Conservation (phyloP, 1,140 invertebrate genomes). For the Eciton burchellii region DNA sequence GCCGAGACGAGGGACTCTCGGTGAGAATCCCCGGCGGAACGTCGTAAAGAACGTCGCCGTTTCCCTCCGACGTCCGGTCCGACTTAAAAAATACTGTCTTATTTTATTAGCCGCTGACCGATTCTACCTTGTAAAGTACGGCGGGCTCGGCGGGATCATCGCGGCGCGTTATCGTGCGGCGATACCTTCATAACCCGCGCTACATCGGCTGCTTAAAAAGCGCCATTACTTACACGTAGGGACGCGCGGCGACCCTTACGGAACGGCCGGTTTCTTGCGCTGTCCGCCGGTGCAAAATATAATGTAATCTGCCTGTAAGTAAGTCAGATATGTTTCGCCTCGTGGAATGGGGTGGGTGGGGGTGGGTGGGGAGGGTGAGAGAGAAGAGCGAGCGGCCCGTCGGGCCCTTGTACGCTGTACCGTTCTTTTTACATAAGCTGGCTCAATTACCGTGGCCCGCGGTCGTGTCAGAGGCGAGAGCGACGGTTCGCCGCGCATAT, state of each 20-base stretch:
- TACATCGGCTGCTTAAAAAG: conserved; percentile 40
- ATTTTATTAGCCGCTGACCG: conserved; percentile 39
- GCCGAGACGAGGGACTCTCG: neutral
- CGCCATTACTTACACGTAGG: conserved; percentile 45
- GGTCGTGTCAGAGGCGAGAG: conserved; percentile 51
- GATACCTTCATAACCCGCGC: conserved; percentile 29
- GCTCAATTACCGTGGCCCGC: conserved; percentile 36
- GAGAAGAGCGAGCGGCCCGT: too few relatives aligned
- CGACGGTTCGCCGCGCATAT: conserved; percentile 41
- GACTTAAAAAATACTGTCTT: neutral
- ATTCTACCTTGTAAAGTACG: conserved; percentile 30
- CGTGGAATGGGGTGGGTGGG: conserved; percentile 36
- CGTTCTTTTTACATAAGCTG: conserved; percentile 41
- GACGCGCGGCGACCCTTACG: conserved; percentile 9
- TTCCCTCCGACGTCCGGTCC: neutral
- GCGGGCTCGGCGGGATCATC: neutral
- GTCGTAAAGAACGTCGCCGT: neutral
- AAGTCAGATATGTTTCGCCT: conserved; percentile 55
- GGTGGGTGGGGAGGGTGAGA: too few relatives aligned
- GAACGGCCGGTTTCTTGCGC: conserved; percentile 3
- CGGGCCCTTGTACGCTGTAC: neutral
- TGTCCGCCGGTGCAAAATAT: conserved; percentile 40
- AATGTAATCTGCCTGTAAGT: conserved; percentile 58
- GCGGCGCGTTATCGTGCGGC: conserved; percentile 28
- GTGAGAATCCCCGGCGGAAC: neutral